Evolutionary conservation across 1,140 invertebrate genomes (phyloP).

Genomic region (Camponotus floridanus): DNA sequence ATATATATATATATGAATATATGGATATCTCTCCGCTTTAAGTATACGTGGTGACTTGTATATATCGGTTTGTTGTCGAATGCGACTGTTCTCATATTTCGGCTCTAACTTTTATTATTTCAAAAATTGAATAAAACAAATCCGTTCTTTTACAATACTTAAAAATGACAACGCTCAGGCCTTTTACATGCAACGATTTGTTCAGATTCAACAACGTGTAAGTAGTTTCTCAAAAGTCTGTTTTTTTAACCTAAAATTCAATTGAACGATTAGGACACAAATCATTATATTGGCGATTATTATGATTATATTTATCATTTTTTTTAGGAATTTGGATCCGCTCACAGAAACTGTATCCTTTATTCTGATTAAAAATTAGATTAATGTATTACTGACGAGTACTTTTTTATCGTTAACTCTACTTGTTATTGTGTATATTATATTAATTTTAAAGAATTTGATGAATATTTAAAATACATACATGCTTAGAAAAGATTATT

Average conservation of each 20-base stretch:
- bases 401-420: neutral
- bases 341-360: conserved; percentile 97
- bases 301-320: conserved; percentile 80
- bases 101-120: neutral
- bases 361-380: conserved; percentile 56
- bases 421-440: neutral
- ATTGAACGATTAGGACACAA: neutral
- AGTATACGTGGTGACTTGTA: no score
- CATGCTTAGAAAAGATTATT: neutral
- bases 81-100: neutral
- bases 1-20: no score
- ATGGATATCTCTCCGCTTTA: neutral
- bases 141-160: conserved; percentile 4
- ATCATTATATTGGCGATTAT: neutral
- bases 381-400: neutral
- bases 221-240: conserved; percentile 83
- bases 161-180: conserved; percentile 95
- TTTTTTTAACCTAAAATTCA: conserved; percentile 52
- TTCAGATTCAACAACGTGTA: conserved; percentile 99
- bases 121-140: conserved; percentile 6
- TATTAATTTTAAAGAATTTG: conserved; percentile 2
- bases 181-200: conserved; percentile 97
- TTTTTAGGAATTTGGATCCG: conserved; percentile 96
- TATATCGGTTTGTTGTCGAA: neutral
- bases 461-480: neutral